Conservation (phyloP, 1,140 invertebrate species). For the Brachionus angularis region DNA sequence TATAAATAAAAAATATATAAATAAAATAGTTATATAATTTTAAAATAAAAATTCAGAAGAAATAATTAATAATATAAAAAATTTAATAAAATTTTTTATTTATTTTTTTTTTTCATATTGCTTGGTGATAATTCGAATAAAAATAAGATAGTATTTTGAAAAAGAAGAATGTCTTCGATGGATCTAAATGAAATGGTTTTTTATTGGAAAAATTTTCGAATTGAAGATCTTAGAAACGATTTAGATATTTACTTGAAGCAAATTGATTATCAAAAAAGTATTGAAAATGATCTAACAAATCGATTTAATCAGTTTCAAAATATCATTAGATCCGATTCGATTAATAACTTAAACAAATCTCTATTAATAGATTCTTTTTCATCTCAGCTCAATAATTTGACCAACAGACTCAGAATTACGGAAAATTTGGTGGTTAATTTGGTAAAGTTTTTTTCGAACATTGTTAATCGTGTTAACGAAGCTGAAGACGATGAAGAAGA, state of each 20-base stretch:
- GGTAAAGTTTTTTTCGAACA: constrained; percentile 22
- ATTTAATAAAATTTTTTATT: no score
- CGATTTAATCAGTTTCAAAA: constrained; percentile 18
- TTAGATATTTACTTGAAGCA: constrained; percentile 19
- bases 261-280: constrained; percentile 25
- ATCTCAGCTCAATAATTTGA: background rate
- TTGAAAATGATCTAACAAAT: constrained; percentile 20
- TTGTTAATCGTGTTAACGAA: background rate
- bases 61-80: no score
- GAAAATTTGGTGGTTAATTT: constrained; percentile 21
- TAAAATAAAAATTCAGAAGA: no score
- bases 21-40: no score
- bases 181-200: constrained; percentile 15
- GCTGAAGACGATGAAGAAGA: background rate
- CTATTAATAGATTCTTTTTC: constrained; percentile 18
- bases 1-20: no score
- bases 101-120: no score
- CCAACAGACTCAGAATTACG: constrained; percentile 15
- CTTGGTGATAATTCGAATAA: no score
- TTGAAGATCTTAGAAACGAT: constrained; percentile 8
- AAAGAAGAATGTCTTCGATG: no score
- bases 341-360: no score
- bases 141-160: no score
- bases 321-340: no score
- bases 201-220: constrained; percentile 40